Percentiles rank a stretch among this genome's conserved stretches.
phyloP scores from a whole-genome alignment of 2,113 vertebrate species.

The Theropithecus gelada region DNA sequence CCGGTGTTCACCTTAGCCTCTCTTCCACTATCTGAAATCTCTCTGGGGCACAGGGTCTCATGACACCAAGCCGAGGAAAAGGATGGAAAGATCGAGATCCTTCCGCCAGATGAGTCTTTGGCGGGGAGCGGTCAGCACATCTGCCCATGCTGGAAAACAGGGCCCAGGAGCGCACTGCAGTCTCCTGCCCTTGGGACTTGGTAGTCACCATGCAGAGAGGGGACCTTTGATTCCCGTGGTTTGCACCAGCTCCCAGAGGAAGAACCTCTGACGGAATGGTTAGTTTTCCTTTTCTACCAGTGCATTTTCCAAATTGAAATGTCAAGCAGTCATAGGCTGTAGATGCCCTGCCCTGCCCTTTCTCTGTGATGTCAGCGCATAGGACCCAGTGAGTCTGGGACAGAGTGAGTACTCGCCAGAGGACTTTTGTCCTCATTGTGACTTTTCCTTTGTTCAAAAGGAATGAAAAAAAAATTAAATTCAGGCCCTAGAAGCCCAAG shows the following conservation, averaged over 20 bases:
- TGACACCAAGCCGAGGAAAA: not conserved
- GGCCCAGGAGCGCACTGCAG: not conserved
- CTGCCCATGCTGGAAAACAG: not conserved
- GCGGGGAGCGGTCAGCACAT: not conserved
- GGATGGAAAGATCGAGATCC: not conserved
- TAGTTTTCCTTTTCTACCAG: not conserved
- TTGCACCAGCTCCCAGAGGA: not conserved
- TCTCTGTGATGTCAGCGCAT: not conserved
- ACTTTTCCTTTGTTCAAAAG: not conserved
- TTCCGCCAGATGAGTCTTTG: not conserved
- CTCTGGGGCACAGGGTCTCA: not conserved
- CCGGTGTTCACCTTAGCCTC: not conserved
- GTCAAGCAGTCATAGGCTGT: too few species aligned
- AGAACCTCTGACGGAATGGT: not conserved
- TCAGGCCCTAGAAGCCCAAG: not conserved
- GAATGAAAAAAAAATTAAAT: not conserved
- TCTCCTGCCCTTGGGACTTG: not conserved
- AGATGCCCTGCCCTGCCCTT: not conserved
- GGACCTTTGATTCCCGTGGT: fast-evolving
- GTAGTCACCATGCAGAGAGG: not conserved
- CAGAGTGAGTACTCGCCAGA: not conserved
- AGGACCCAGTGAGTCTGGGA: too few species aligned
- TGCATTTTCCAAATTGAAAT: not conserved
- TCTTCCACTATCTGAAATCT: not conserved
- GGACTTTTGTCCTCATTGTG: not conserved